Evolutionary conservation across 2,888 invertebrate species (phyloP), one percentile per base, ranked within the genome.

Genomic region (Philereme transversata): DNA sequence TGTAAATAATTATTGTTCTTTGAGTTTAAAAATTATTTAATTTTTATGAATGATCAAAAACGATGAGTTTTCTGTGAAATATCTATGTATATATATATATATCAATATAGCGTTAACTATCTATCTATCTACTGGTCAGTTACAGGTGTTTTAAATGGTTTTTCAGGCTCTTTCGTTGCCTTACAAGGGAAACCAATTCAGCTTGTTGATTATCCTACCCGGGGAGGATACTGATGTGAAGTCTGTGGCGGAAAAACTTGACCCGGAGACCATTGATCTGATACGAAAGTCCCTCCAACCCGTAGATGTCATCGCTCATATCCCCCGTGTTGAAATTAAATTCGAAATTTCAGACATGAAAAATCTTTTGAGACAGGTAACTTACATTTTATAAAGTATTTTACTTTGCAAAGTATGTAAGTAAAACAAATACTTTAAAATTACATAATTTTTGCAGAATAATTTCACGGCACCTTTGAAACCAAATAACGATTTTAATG

Each of bases 121-220:
- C n/a, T n/a, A n/a, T n/a, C n/a, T n/a, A n/a, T n/a, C 22, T 22
- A 22, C 22, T 22, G 22, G 22, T 3, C 22, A 1, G 1, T 22
- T 22, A 22, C 22, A 22, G 22, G 22, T 22, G 22, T 22, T 22
- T 22, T 22, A 22, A 22, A 22, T 22, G 22, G 36, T 64, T 50
- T 74, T 79, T 49, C 71, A 84, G 84, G 65, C 71, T 1, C 48
- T 84, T 5, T 59, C 75, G 68, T 58, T 83, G 56, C n/a, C 22
- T 0, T 84, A 83, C 65, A 68, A 76, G 59, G 72, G 71, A 11
- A 8, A 77, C 8, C 7, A 77, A 33, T 77, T 76, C 43, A 75
- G 72, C 9, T 74, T 73, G 8, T 7, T 77, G 0, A 44, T 73
- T 1, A 40, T 74, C 4, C 68, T 84, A 6, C 84, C 84, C 38